Conservation (phyloP, 2,797 vertebrate genomes). For the Gouania willdenowi region DNA sequence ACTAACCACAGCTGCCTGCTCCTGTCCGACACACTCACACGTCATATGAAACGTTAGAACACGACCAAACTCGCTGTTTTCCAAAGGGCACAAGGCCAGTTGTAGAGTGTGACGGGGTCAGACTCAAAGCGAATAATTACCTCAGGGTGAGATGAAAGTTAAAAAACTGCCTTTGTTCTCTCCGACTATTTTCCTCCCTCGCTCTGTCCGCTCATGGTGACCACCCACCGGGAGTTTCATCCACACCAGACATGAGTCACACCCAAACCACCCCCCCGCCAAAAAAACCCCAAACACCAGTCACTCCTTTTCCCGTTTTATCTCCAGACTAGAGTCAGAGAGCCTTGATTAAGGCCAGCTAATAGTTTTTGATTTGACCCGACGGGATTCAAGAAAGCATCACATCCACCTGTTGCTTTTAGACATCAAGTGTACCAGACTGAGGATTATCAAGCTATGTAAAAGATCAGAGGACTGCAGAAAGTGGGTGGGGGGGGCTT, state of each 20-base stretch:
- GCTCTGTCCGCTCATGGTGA: constrained; percentile 30
- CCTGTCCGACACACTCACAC: background rate
- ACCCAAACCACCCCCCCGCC: constrained; percentile 22
- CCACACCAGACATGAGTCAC: constrained; percentile 51
- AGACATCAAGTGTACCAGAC: constrained; percentile 54
- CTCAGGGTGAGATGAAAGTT: constrained; percentile 59
- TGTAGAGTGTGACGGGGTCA: constrained; percentile 43
- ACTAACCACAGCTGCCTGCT: constrained; percentile 1
- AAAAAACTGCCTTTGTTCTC: constrained; percentile 55
- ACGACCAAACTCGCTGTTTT: constrained; percentile 8
- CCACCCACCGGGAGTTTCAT: constrained; percentile 65
- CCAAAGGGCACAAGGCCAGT: constrained; percentile 15
- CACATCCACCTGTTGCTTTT: constrained; percentile 52
- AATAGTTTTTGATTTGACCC: constrained; percentile 25
- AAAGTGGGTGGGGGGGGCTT: constrained; percentile 28
- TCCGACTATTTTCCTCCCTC: constrained; percentile 29
- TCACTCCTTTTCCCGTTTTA: constrained; percentile 11
- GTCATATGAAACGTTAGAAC: constrained; percentile 20
- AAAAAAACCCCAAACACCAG: constrained; percentile 4
- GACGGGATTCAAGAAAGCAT: constrained; percentile 19
- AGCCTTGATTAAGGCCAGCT: constrained; percentile 7
- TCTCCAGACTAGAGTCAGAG: constrained; percentile 34
- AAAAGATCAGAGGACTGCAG: constrained; percentile 30
- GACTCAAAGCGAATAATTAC: constrained; percentile 47
- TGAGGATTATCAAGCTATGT: constrained; percentile 33